Conservation (phyloP, 2,797 vertebrate species). For the Mormyrops boulengeri region DNA sequence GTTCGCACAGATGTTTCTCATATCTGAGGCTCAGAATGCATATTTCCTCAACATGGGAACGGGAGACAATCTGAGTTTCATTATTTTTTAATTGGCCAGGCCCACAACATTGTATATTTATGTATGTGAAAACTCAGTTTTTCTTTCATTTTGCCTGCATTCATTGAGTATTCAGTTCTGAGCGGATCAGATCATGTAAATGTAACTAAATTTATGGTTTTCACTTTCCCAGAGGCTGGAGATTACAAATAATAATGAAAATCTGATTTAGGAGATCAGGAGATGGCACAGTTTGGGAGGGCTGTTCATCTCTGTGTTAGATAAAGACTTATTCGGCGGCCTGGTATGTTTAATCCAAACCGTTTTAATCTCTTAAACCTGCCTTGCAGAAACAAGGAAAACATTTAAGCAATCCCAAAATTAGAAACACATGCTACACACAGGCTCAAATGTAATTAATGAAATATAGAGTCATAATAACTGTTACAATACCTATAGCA, state of each 20-base stretch:
- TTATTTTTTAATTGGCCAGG: conserved; percentile 62
- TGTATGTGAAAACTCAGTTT: conserved; percentile 32
- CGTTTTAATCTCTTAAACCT: neutral
- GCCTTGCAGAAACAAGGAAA: neutral
- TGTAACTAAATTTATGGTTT: conserved; percentile 33
- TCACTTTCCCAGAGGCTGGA: neutral
- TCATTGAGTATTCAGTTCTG: neutral
- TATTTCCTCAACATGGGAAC: conserved; percentile 59
- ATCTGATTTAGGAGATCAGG: conserved; percentile 21
- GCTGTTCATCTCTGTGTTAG: neutral
- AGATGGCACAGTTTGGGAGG: neutral
- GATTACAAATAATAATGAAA: conserved; percentile 17
- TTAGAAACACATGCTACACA: neutral
- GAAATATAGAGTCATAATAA: neutral
- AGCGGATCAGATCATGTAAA: conserved; percentile 33
- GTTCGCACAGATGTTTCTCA: conserved; percentile 71
- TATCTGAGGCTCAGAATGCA: conserved; percentile 59
- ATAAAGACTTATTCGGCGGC: neutral
- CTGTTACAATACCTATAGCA: neutral
- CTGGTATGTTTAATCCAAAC: conserved; percentile 5
- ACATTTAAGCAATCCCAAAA: neutral
- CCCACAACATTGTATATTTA: conserved; percentile 59
- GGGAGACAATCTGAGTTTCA: conserved; percentile 53
- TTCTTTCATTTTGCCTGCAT: conserved; percentile 16
- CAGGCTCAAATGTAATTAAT: neutral